Evolutionary conservation across 2,888 invertebrate species (phyloP).

Genomic region (Beris morrisii): DNA sequence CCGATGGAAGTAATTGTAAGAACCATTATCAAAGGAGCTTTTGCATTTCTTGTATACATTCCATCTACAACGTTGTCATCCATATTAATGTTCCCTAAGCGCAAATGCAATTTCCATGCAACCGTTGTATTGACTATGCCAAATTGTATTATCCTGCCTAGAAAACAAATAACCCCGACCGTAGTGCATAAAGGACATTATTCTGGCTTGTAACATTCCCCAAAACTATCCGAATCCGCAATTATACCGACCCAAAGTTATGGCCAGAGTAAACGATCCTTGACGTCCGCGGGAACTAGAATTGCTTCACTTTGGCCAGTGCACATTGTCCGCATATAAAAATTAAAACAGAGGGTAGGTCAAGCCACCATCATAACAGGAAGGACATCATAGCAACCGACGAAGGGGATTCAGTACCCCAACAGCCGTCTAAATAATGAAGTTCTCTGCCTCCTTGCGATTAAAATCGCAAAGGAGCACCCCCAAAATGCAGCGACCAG

Average conservation of each 20-base stretch:
- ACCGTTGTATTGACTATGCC: too few relatives aligned
- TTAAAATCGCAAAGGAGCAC: constrained; percentile 6
- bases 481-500: not conserved
- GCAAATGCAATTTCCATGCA: too few relatives aligned
- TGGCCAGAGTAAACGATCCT: constrained; percentile 22
- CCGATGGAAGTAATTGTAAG: too few relatives aligned
- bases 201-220: too few relatives aligned
- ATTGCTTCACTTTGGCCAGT: constrained; percentile 8
- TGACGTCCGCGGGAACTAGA: constrained; percentile 7
- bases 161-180: too few relatives aligned
- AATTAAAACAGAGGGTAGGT: not conserved
- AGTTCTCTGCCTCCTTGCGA: constrained; percentile 2
- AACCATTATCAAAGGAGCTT: too few relatives aligned
- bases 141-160: too few relatives aligned
- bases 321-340: not conserved
- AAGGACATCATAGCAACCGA: not conserved
- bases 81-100: too few relatives aligned
- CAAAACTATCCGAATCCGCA: not conserved
- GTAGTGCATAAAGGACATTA: too few relatives aligned
- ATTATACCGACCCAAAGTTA: constrained; percentile 8
- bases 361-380: not conserved
- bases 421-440: constrained; percentile 19
- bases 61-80: too few relatives aligned
- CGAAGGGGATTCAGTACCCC: not conserved
- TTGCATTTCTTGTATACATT: too few relatives aligned